These are phyloP conservation scores for Stenolophus ochropezus DNA, from an alignment of 2,888 invertebrate genomes.

Conservation along the genomic window DNA sequence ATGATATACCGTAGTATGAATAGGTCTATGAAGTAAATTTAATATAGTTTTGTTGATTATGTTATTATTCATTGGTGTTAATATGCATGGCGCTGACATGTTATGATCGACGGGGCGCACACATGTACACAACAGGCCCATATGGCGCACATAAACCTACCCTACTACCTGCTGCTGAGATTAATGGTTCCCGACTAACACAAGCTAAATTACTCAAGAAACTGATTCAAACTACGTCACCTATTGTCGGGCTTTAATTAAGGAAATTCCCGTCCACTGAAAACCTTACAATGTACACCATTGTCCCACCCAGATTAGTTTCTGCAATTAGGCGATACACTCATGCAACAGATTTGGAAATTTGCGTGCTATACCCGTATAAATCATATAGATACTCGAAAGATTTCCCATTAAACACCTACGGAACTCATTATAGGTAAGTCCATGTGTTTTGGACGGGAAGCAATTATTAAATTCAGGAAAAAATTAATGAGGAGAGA, in stretches of 20 bases:
- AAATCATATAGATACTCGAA: neutral
- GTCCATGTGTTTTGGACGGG: neutral
- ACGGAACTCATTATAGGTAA: neutral
- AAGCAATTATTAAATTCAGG: neutral
- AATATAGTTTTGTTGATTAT: neutral
- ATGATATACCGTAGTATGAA: neutral
- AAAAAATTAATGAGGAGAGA: neutral
- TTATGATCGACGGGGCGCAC: neutral
- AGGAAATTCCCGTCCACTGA: conserved; percentile 11
- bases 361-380: neutral
- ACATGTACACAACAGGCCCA: conserved; percentile 7
- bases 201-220: conserved; percentile 49
- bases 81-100: neutral
- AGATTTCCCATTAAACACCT: conserved; percentile 3
- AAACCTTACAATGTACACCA: neutral
- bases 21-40: no score
- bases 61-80: neutral
- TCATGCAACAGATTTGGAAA: conserved; percentile 6
- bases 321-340: conserved; percentile 15
- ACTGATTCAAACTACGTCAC: conserved; percentile 42
- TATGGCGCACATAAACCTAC: conserved; percentile 14
- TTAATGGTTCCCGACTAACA: conserved; percentile 42
- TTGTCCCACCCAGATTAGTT: conserved; percentile 1
- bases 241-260: conserved; percentile 52
- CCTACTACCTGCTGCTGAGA: conserved; percentile 23